These are phyloP conservation scores for Allygus modestus DNA, from an alignment of 2,888 invertebrate species.

Conservation along the genomic window DNA sequence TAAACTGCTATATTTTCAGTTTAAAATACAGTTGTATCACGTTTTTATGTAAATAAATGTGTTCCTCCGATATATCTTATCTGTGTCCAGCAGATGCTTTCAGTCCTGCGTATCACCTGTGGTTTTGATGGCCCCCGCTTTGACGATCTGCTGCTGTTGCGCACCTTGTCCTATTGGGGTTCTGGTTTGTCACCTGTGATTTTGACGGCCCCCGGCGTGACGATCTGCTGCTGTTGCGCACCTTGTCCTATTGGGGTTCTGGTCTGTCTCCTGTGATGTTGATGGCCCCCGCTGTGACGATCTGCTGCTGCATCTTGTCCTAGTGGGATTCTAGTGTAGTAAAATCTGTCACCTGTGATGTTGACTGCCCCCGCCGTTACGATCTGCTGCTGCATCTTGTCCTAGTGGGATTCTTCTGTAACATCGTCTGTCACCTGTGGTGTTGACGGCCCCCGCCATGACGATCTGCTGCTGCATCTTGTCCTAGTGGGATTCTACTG, in stretches of 20 bases:
- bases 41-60: no score
- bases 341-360: constrained; percentile 9
- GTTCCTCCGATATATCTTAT: no score
- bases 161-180: constrained; percentile 86
- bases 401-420: no score
- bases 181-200: constrained; percentile 74
- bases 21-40: no score
- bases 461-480: constrained; percentile 77
- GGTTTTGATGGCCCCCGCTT: constrained; percentile 70
- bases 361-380: constrained; percentile 71
- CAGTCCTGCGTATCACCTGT: no score
- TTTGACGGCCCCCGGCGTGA: constrained; percentile 71
- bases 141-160: constrained; percentile 75
- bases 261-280: constrained; percentile 16
- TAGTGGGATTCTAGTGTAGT: no score
- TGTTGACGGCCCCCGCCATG: constrained; percentile 70
- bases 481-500: no score
- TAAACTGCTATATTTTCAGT: no score
- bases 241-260: no score
- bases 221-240: constrained; percentile 76
- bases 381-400: constrained; percentile 78
- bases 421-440: background rate
- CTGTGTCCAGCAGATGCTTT: no score
- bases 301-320: constrained; percentile 79
- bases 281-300: constrained; percentile 72